phyloP scores from a whole-genome alignment of 2,888 invertebrate species.

The Congeria kusceri region DNA sequence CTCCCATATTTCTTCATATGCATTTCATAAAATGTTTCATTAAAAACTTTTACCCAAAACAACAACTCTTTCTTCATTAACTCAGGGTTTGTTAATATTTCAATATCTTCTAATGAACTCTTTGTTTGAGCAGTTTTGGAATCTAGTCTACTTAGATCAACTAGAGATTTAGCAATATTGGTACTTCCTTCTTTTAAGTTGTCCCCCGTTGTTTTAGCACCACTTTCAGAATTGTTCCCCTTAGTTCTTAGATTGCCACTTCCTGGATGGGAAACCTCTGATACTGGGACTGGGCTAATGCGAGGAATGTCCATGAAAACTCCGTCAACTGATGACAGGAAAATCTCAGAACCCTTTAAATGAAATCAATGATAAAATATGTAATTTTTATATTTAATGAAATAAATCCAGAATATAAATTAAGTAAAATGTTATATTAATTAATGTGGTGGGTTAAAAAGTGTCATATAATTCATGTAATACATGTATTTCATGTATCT shows the following conservation, averaged over 20 bases:
- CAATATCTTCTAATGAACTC: constrained; percentile 56
- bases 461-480: too few relatives aligned
- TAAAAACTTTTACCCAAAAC: constrained; percentile 71
- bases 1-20: constrained; percentile 50
- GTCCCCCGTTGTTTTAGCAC: not conserved
- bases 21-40: constrained; percentile 61
- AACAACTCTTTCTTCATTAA: constrained; percentile 53
- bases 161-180: not conserved
- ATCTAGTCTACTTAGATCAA: constrained; percentile 60
- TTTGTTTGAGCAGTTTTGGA: constrained; percentile 51
- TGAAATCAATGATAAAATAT: too few relatives aligned
- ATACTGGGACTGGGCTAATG: too few relatives aligned
- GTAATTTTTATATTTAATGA: too few relatives aligned
- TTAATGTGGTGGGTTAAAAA: too few relatives aligned
- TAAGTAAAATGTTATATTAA: too few relatives aligned
- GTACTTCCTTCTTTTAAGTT: too few relatives aligned
- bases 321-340: not conserved
- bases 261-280: too few relatives aligned
- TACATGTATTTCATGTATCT: too few relatives aligned
- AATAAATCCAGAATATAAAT: too few relatives aligned
- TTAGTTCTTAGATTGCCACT: too few relatives aligned
- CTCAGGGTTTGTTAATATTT: constrained; percentile 56
- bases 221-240: not conserved
- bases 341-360: not conserved
- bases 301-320: too few relatives aligned